Evolutionary conservation across 2,113 vertebrate species (phyloP).

Genomic region (Grallaria varia): DNA sequence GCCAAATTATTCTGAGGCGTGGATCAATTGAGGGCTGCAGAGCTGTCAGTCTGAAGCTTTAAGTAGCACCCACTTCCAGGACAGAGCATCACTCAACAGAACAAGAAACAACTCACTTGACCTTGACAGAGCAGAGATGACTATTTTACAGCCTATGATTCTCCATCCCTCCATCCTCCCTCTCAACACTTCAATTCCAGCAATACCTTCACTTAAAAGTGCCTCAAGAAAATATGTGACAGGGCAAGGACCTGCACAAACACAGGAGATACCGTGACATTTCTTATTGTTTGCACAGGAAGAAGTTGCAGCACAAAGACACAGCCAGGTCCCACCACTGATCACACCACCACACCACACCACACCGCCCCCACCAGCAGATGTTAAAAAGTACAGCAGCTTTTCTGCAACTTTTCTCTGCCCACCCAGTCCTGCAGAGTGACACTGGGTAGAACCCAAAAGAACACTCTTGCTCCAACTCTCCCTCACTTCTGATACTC

Average conservation of each 20-base stretch:
- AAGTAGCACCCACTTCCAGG: neutral
- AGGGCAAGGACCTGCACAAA: neutral
- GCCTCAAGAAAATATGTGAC: accelerated
- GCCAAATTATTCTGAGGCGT: neutral
- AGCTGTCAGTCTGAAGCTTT: neutral
- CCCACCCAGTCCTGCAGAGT: neutral
- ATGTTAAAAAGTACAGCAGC: neutral
- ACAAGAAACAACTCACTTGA: neutral
- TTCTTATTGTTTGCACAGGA: neutral
- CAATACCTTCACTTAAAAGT: neutral
- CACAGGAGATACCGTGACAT: neutral
- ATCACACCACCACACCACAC: no score
- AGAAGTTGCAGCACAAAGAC: neutral
- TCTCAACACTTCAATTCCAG: neutral
- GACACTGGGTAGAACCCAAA: neutral
- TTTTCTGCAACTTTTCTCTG: neutral
- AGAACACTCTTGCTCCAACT: neutral
- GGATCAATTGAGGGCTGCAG: neutral
- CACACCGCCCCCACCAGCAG: neutral
- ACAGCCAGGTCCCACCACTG: neutral
- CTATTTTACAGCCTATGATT: neutral
- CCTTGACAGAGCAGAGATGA: neutral
- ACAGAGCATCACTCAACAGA: neutral
- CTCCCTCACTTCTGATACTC: neutral
- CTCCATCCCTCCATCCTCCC: neutral